Evolutionary conservation across 2,797 vertebrate species (phyloP).

Genomic region (Benthosema pterotum): DNA sequence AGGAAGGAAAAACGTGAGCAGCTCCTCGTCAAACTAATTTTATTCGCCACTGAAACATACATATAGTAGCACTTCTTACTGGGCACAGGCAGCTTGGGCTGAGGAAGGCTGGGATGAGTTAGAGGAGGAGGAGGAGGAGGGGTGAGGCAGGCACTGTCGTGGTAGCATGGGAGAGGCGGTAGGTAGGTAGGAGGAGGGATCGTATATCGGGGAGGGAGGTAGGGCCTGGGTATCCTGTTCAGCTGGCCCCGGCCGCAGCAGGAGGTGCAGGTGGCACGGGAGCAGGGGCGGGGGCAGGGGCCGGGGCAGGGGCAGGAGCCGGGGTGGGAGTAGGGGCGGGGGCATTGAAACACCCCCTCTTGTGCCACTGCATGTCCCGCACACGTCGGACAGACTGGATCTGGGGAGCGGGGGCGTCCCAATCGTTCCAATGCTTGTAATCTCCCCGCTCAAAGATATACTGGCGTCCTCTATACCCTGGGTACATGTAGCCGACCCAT

Average conservation of each 20-base stretch:
- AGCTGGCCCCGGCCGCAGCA: conserved; percentile 81
- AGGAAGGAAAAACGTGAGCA: conserved; percentile 24
- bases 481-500: conserved; percentile 94
- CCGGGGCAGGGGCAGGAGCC: conserved; percentile 70
- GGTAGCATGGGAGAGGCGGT: conserved; percentile 32
- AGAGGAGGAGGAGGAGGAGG: conserved; percentile 44
- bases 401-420: conserved; percentile 87
- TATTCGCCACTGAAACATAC: conserved; percentile 71
- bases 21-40: conserved; percentile 66
- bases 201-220: background rate
- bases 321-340: conserved; percentile 60
- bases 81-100: conserved; percentile 59
- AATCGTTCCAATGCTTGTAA: conserved; percentile 94
- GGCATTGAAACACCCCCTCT: conserved; percentile 82
- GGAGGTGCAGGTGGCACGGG: conserved; percentile 61
- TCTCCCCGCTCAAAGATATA: conserved; percentile 90
- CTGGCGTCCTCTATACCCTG: conserved; percentile 91
- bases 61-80: conserved; percentile 56
- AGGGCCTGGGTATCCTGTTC: conserved; percentile 61
- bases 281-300: conserved; percentile 15
- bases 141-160: conserved; percentile 38
- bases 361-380: conserved; percentile 95
- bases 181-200: conserved; percentile 2
- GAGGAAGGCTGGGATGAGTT: conserved; percentile 48
- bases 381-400: conserved; percentile 92